A percentile compares a stretch with the other conserved stretches of the same genome.
Evolutionary conservation across 2,797 vertebrate genomes (phyloP).

Genomic region (Phoeniculus purpureus): DNA sequence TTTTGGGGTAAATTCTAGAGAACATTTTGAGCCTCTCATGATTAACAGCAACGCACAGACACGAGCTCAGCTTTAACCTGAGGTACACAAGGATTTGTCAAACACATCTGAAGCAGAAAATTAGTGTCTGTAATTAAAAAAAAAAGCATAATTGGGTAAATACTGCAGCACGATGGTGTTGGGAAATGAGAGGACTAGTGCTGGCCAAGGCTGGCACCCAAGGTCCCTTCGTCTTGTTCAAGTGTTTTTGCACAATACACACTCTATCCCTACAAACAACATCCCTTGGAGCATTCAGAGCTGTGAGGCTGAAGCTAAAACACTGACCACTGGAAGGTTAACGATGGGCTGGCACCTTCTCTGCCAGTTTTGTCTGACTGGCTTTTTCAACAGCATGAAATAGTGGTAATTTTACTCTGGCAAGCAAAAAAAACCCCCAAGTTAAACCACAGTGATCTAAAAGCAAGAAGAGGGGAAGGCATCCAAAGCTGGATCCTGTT

Average conservation of each 20-base stretch:
- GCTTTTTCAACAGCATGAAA: slow-evolving; percentile 16
- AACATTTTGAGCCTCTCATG: neutral
- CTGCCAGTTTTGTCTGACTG: neutral
- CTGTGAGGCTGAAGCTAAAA: neutral
- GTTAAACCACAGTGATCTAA: slow-evolving; percentile 7
- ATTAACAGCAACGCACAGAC: neutral
- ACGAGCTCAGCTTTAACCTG: neutral
- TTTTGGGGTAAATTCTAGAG: neutral
- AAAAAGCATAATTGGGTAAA: neutral
- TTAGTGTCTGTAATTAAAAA: neutral
- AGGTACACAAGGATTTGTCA: neutral
- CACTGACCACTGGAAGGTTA: neutral
- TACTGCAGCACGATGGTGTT: neutral
- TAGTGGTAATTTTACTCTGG: slow-evolving; percentile 39
- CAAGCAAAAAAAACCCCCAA: neutral
- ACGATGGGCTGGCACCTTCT: neutral
- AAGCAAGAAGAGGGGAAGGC: slow-evolving; percentile 13
- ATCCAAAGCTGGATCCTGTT: neutral
- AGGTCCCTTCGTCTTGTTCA: fast-evolving
- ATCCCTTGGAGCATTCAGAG: neutral
- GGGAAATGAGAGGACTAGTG: neutral
- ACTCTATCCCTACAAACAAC: neutral
- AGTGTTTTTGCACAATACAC: neutral
- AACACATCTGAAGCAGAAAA: neutral
- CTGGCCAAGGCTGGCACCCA: neutral